Evolutionary conservation across 2,888 invertebrate species (phyloP).

Genomic region (Agrochola circellaris): DNA sequence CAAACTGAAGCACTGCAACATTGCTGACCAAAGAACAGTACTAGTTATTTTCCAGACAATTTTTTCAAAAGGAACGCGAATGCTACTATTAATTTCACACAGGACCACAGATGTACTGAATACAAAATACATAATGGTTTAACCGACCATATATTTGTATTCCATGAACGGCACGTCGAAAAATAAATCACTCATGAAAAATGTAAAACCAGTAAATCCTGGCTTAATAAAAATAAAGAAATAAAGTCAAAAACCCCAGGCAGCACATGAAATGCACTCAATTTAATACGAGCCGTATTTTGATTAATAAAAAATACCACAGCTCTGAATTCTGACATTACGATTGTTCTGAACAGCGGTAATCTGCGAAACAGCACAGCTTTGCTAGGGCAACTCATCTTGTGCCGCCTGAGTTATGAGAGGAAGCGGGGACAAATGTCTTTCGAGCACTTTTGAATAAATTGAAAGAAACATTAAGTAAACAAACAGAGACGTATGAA

Average conservation of each 20-base stretch:
- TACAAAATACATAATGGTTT: constrained; percentile 12
- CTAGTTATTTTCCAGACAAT: too few species aligned
- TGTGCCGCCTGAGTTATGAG: constrained; percentile 52
- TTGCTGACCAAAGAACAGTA: neutral
- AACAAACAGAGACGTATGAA: neutral
- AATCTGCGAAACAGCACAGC: constrained; percentile 78
- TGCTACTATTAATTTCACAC: neutral
- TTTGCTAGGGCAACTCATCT: constrained; percentile 69
- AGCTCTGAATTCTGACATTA: constrained; percentile 72
- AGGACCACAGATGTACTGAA: neutral
- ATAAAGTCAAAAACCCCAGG: constrained; percentile 45
- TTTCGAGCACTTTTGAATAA: neutral
- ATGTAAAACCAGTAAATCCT: constrained; percentile 33
- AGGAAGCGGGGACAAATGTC: constrained; percentile 26
- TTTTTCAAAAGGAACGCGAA: neutral
- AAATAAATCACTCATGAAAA: constrained; percentile 56
- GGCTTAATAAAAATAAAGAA: constrained; percentile 47
- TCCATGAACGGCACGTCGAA: constrained; percentile 13
- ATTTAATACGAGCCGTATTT: constrained; percentile 49
- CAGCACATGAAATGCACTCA: constrained; percentile 45
- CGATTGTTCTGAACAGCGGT: constrained; percentile 74
- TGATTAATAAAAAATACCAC: constrained; percentile 60
- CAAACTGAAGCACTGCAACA: neutral
- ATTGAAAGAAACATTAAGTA: neutral
- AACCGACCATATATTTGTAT: constrained; percentile 46